Evolutionary conservation across 2,888 invertebrate genomes (phyloP), one percentile per base, ranked within the genome.

Genomic region (Amphimallon solstitiale): DNA sequence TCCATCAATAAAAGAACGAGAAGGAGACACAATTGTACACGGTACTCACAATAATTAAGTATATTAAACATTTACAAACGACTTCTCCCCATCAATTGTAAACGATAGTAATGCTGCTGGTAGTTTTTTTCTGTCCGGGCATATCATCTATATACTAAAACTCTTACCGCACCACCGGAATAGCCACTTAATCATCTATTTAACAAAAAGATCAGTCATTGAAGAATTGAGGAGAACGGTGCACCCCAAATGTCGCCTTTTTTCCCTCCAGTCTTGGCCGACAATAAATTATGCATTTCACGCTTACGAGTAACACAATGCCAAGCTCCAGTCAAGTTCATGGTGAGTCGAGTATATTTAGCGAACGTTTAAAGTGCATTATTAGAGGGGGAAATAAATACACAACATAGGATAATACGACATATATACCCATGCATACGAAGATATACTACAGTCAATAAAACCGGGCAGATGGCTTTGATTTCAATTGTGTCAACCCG

Each of bases 31-130:
- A 17, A 48, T 48, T 6, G 12, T 21, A 48, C 23, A 21, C 7
- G n/a, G 15, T 29, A 56, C 43, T 56, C 56, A 56, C 2, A n/a
- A 40, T 43, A 80, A 80, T 79, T 77, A 78, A 77, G 75, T 72
- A 74, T 77, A 80, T 79, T 78, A 80, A 79, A 77, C 68, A 77
- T 76, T 77, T 78, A 79, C 79, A 80, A 79, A 78, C 78, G 76
- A 79, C 74, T 72, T 73, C 72, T 73, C 74, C 14, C 19, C 17
- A 71, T 74, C 63, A 15, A 65, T 56, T 63, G 63, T 66, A 64
- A 21, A 54, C 10, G 37, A 37, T 38, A 29, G 12, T 40, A 40
- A 40, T 40, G 14, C 6, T 45, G 23, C 23, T 9, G 23, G 64
- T 65, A 54, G 67, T 62, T 43, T 66, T 75, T 74, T 77, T 76